These are phyloP conservation scores for Myotis vivesi DNA, from an alignment of 2,797 vertebrate species.

Conservation along the genomic window DNA sequence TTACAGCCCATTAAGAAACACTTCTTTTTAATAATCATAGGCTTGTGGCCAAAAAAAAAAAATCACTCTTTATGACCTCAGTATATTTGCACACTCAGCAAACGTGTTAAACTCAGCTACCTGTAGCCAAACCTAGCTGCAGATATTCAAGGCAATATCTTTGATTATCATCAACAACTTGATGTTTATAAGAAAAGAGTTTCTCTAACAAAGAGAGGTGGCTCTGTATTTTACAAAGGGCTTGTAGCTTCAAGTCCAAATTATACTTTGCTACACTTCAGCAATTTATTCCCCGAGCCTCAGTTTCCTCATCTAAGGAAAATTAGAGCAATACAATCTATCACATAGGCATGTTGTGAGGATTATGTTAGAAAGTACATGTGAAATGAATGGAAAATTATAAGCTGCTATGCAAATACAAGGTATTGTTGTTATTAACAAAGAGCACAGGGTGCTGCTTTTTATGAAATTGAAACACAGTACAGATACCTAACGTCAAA, in stretches of 20 bases:
- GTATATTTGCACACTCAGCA: background rate
- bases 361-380: conserved; percentile 7
- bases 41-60: background rate
- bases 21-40: background rate
- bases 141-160: background rate
- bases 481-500: conserved; percentile 58
- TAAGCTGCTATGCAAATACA: conserved; percentile 38
- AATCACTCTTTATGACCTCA: background rate
- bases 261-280: background rate
- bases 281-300: background rate
- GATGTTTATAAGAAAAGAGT: background rate
- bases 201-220: background rate
- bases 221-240: background rate
- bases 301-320: conserved; percentile 49
- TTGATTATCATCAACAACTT: conserved; percentile 16
- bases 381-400: background rate
- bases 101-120: background rate
- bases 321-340: background rate
- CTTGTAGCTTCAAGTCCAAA: background rate
- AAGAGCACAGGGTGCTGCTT: conserved; percentile 21
- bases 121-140: background rate
- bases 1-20: background rate
- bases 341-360: background rate
- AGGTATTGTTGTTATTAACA: conserved; percentile 42
- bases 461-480: conserved; percentile 58